Evolutionary conservation across 2,113 vertebrate species (phyloP).

Genomic region (Brienomyrus brachyistius): DNA sequence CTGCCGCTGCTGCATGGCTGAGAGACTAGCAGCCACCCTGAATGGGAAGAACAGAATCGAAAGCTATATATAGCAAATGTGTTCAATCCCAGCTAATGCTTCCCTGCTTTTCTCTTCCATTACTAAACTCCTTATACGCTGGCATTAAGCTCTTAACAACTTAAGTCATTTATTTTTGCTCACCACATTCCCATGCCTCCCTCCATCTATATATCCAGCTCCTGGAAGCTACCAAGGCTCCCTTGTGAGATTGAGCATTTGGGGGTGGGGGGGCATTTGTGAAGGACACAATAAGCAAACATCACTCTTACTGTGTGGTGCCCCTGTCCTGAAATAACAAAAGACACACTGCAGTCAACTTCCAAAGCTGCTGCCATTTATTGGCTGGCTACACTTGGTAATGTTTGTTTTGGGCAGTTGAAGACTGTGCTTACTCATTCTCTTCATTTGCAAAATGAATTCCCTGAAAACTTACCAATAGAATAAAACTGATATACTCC

Average conservation of each 20-base stretch:
- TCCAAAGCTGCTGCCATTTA: background rate
- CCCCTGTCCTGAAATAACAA: background rate
- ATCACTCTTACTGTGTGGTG: background rate
- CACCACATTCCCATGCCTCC: background rate
- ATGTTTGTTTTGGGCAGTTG: background rate
- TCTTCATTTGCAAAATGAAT: background rate
- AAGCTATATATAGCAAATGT: background rate
- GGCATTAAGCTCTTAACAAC: background rate
- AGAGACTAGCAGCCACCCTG: constrained; percentile 12
- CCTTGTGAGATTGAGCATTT: background rate
- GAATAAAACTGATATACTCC: background rate
- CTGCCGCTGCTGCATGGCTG: constrained; percentile 5
- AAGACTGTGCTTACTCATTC: background rate
- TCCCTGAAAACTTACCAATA: background rate
- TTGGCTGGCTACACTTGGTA: background rate
- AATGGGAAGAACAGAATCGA: background rate
- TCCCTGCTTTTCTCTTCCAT: background rate
- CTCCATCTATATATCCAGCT: background rate
- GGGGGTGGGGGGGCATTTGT: background rate
- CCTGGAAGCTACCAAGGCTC: background rate
- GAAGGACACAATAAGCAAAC: background rate
- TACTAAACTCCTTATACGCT: background rate
- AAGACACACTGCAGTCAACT: background rate
- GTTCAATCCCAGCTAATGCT: background rate
- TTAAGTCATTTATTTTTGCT: background rate